Conservation (phyloP, 2,888 invertebrate species). For the Philhelius pedissequus region DNA sequence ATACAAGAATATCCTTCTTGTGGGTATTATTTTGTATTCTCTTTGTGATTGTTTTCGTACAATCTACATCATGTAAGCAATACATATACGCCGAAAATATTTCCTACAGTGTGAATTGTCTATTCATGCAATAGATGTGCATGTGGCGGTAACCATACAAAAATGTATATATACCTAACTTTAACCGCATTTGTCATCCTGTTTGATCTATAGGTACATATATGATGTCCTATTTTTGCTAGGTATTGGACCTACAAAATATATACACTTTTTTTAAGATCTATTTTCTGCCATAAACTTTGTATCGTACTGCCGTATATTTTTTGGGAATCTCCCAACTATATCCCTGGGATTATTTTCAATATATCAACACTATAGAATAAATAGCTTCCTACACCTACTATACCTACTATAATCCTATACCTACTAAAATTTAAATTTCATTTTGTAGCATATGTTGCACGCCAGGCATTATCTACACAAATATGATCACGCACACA, state of each 20-base stretch:
- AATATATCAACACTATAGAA: constrained; percentile 46
- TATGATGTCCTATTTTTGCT: constrained; percentile 2
- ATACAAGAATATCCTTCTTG: too few relatives aligned
- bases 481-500: neutral
- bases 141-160: too few relatives aligned
- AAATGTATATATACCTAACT: too few relatives aligned
- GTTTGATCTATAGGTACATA: neutral
- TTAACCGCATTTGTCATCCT: constrained; percentile 59
- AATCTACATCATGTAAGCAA: too few relatives aligned
- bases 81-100: too few relatives aligned
- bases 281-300: neutral
- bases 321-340: constrained; percentile 30
- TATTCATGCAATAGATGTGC: too few relatives aligned
- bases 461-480: constrained; percentile 8
- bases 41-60: too few relatives aligned
- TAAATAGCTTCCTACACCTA: neutral
- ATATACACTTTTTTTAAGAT: neutral
- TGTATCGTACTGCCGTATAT: constrained; percentile 7
- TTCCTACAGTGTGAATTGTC: too few relatives aligned
- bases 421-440: constrained; percentile 60
- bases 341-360: constrained; percentile 61
- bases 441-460: constrained; percentile 61
- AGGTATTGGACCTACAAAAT: constrained; percentile 1
- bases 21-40: too few relatives aligned
- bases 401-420: neutral